Conservation (phyloP, 30 jellyfish, hydroid and myxozoan genomes). For the Aurelia aurita complex sp. Pacific region DNA sequence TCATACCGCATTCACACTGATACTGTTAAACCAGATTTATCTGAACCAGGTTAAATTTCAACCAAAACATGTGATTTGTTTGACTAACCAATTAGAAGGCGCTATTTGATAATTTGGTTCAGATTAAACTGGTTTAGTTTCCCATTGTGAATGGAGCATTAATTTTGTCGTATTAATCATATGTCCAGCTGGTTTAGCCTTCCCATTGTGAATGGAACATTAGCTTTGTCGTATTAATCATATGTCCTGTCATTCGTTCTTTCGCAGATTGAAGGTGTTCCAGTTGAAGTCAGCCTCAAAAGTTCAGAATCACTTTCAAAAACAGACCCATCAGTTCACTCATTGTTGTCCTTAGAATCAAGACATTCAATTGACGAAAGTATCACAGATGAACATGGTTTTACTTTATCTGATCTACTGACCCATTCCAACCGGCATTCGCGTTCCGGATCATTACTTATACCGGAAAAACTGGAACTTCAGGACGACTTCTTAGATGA, state of each 20-base stretch:
- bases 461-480: conserved; percentile 89
- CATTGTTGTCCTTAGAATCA: conserved; percentile 51
- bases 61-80: too few species aligned
- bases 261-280: conserved; percentile 57
- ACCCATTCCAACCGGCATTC: conserved; percentile 43
- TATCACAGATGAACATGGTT: conserved; percentile 58
- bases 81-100: too few species aligned
- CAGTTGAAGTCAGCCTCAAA: conserved; percentile 58
- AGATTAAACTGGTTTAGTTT: too few species aligned
- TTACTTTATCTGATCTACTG: conserved; percentile 74
- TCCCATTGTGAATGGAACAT: too few species aligned
- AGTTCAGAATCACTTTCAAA: conserved; percentile 64
- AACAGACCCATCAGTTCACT: conserved; percentile 63
- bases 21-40: too few species aligned
- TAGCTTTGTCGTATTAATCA: too few species aligned
- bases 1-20: too few species aligned
- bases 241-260: background rate
- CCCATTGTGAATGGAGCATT: too few species aligned
- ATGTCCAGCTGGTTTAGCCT: too few species aligned
- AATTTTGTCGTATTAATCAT: too few species aligned
- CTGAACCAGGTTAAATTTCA: too few species aligned
- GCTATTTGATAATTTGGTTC: too few species aligned
- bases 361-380: conserved; percentile 13
- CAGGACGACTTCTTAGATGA: conserved; percentile 89
- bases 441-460: conserved; percentile 71